Evolutionary conservation across 2,113 vertebrate species (phyloP).

Genomic region (Sapajus apella): DNA sequence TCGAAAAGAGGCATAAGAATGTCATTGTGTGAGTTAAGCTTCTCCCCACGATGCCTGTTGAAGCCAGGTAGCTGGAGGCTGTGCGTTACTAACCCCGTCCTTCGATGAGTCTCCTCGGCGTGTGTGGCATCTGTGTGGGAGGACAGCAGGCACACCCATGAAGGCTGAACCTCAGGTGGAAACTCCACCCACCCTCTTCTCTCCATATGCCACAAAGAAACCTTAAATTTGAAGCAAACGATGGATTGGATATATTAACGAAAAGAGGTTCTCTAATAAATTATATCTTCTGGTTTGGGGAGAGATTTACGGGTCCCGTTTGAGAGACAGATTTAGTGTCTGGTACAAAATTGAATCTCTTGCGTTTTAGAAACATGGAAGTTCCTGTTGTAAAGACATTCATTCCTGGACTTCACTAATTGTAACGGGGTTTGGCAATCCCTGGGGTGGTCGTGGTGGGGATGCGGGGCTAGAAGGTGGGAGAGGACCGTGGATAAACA

Average conservation of each 20-base stretch:
- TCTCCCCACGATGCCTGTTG: not conserved
- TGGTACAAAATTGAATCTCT: conserved; percentile 12
- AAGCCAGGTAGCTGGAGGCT: not conserved
- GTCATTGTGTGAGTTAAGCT: not conserved
- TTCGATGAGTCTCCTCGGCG: not conserved
- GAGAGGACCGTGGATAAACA: not conserved
- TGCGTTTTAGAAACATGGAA: not conserved
- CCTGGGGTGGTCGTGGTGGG: not conserved
- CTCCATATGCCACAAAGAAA: not conserved
- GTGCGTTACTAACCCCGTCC: not conserved
- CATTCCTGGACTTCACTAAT: not conserved
- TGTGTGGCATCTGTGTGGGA: not conserved
- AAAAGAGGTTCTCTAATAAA: conserved; percentile 60
- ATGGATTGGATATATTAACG: conserved; percentile 33
- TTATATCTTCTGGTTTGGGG: conserved; percentile 65
- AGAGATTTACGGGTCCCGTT: conserved; percentile 59
- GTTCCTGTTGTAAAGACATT: not conserved
- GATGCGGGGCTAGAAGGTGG: not conserved
- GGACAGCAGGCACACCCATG: not conserved
- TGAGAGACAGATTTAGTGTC: conserved; percentile 33
- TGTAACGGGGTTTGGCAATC: not conserved
- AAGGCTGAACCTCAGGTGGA: not conserved
- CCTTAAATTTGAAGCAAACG: not conserved
- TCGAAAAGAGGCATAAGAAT: not conserved
- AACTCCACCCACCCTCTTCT: not conserved